These are phyloP conservation scores for Camponotus fellah DNA, from an alignment of 2,888 invertebrate genomes.

Conservation along the genomic window DNA sequence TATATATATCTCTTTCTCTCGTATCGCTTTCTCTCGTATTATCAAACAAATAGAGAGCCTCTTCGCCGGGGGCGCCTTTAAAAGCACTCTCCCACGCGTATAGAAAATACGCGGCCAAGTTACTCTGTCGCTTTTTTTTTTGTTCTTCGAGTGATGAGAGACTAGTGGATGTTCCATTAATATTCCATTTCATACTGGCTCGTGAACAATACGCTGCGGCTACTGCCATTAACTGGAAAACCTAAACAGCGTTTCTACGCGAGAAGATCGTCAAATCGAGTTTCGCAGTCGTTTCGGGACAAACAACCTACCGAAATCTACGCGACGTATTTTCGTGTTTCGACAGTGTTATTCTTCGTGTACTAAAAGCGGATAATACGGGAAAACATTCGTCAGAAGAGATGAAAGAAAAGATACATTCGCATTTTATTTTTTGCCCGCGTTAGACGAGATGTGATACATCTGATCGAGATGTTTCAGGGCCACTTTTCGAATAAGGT, in stretches of 20 bases:
- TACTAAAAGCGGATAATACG: conserved; percentile 10
- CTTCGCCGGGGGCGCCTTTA: conserved; percentile 24
- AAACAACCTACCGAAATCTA: background rate
- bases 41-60: conserved; percentile 42
- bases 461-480: background rate
- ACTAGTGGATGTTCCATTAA: conserved; percentile 42
- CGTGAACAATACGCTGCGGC: conserved; percentile 19
- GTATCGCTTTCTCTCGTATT: conserved; percentile 50
- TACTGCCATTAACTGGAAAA: conserved; percentile 33
- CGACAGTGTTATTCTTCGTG: background rate
- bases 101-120: conserved; percentile 38
- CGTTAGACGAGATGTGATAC: background rate
- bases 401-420: background rate
- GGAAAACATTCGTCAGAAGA: background rate
- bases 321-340: conserved; percentile 11
- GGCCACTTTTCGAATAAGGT: background rate
- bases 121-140: background rate
- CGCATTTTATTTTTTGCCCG: background rate
- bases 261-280: conserved; percentile 39
- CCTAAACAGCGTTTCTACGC: conserved; percentile 43
- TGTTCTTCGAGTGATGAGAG: background rate
- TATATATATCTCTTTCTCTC: conserved; percentile 36
- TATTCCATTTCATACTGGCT: conserved; percentile 34
- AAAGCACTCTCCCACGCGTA: conserved; percentile 26
- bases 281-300: conserved; percentile 6